Percentiles rank a stretch among this genome's conserved stretches.
Conservation (phyloP, 2,888 invertebrate genomes). For the Andrena camellia region DNA sequence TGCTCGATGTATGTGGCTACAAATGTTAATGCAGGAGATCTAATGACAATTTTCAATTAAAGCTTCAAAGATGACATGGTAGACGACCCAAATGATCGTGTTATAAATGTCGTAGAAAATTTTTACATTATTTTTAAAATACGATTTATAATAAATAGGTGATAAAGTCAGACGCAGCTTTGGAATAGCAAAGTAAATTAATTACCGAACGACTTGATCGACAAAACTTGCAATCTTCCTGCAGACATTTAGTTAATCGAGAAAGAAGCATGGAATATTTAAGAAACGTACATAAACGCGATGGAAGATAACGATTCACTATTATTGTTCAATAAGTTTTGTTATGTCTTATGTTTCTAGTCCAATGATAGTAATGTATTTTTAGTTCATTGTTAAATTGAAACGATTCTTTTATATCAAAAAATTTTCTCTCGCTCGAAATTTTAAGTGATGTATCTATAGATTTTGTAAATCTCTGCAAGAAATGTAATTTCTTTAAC, state of each 20-base stretch:
- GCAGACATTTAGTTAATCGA: constrained; percentile 50
- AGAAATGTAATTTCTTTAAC: constrained; percentile 33
- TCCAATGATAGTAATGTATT: constrained; percentile 55
- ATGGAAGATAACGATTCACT: constrained; percentile 39
- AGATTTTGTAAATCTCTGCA: constrained; percentile 27
- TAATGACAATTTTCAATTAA: constrained; percentile 46
- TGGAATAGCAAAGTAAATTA: constrained; percentile 39
- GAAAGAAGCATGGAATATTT: constrained; percentile 44
- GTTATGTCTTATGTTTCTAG: constrained; percentile 61
- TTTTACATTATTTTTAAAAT: constrained; percentile 56
- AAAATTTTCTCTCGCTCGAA: constrained; percentile 34
- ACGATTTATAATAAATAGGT: constrained; percentile 36
- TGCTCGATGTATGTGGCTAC: constrained; percentile 39
- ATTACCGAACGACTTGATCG: constrained; percentile 33
- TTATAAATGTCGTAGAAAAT: constrained; percentile 54
- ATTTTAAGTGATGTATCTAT: constrained; percentile 28
- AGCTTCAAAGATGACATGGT: constrained; percentile 39
- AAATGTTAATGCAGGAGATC: constrained; percentile 36
- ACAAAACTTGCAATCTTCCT: constrained; percentile 34
- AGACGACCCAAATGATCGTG: constrained; percentile 39
- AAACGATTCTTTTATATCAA: constrained; percentile 38
- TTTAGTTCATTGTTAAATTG: constrained; percentile 43
- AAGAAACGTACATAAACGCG: constrained; percentile 40
- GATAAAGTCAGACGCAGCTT: constrained; percentile 33
- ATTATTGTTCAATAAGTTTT: constrained; percentile 50